These are phyloP conservation scores for Gallinago jamesoni DNA, from an alignment of 2,113 vertebrate species.

Conservation along the genomic window DNA sequence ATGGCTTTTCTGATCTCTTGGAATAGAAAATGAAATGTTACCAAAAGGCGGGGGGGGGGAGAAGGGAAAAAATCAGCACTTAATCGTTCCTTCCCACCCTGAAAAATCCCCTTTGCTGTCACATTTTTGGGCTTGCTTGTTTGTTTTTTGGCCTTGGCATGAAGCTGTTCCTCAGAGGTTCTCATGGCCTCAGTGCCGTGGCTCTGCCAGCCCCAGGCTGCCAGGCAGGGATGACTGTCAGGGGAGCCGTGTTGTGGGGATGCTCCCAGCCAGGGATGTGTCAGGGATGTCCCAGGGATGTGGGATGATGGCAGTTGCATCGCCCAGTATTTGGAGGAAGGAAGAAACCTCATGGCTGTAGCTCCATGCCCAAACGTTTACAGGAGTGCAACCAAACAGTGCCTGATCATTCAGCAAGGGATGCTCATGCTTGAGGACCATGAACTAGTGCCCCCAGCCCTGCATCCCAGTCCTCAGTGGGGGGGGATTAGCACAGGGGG, in stretches of 20 bases:
- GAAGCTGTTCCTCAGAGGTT: background rate
- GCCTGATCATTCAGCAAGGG: background rate
- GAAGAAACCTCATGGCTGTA: background rate
- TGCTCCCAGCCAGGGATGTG: rapidly evolving
- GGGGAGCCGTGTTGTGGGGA: rapidly evolving
- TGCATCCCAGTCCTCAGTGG: background rate
- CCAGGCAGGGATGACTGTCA: too few relatives aligned
- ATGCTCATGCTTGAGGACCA: rapidly evolving
- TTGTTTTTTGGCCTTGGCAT: background rate
- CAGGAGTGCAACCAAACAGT: background rate
- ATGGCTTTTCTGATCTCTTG: slow-evolving; percentile 10
- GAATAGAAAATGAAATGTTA: background rate
- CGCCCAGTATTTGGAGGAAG: rapidly evolving
- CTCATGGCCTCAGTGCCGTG: rapidly evolving
- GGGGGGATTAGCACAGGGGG: rapidly evolving
- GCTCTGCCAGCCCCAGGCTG: background rate
- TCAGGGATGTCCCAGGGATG: background rate
- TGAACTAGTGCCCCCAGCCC: background rate
- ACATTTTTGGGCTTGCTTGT: background rate
- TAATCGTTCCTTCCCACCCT: background rate
- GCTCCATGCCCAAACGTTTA: background rate
- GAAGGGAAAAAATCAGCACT: background rate
- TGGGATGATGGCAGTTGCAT: rapidly evolving
- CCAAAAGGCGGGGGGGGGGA: background rate
- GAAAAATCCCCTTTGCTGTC: background rate